phyloP scores from a whole-genome alignment of 2,113 vertebrate genomes.

The Hypocryptadius cinnamomeus region DNA sequence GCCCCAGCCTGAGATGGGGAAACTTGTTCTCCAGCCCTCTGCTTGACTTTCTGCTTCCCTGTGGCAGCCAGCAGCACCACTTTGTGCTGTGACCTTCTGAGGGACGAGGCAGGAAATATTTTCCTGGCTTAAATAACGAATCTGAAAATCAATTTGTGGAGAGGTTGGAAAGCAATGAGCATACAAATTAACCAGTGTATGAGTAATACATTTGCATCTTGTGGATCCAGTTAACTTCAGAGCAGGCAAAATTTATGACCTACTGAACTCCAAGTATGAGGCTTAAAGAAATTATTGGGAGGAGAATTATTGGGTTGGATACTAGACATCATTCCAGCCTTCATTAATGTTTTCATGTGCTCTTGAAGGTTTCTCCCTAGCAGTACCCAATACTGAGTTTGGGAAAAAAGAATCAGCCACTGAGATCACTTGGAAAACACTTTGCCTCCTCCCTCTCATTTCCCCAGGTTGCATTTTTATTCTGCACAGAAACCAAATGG shows the following conservation, averaged over 20 bases:
- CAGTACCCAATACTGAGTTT: not conserved
- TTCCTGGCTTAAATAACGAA: constrained; percentile 47
- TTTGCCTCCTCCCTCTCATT: not conserved
- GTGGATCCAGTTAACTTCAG: constrained; percentile 35
- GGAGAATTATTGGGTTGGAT: constrained; percentile 37
- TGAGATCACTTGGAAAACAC: constrained; percentile 22
- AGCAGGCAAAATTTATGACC: constrained; percentile 53
- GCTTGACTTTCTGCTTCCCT: not conserved
- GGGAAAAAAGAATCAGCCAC: not conserved
- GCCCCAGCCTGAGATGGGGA: not conserved
- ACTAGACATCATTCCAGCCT: constrained; percentile 27
- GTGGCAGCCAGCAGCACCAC: not conserved
- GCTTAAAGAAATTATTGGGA: constrained; percentile 43
- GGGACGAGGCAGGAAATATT: constrained; percentile 27
- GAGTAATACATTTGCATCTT: constrained; percentile 47
- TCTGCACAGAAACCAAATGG: not conserved
- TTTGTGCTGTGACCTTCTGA: constrained; percentile 14
- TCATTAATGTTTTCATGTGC: constrained; percentile 9
- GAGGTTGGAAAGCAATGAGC: constrained; percentile 42
- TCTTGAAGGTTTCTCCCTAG: constrained; percentile 14
- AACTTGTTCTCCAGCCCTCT: not conserved
- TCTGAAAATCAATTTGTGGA: constrained; percentile 58
- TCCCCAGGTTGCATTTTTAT: not conserved
- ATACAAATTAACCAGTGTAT: constrained; percentile 46
- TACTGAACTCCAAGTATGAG: constrained; percentile 30